phyloP scores from a whole-genome alignment of 1,140 invertebrate genomes.

The Euwallacea similis region DNA sequence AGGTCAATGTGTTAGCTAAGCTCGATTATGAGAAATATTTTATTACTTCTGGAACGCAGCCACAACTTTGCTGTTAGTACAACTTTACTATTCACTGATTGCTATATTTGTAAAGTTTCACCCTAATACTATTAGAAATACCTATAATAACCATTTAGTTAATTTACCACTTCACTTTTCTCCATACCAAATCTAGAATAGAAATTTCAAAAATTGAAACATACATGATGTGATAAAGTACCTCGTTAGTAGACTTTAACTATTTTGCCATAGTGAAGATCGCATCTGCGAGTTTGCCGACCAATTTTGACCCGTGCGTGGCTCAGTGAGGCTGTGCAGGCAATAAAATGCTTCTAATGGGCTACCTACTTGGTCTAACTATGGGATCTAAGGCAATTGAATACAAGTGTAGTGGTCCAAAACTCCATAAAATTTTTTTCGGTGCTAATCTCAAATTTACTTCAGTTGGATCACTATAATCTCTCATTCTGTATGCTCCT shows the following conservation, averaged over 20 bases:
- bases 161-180: too few relatives aligned
- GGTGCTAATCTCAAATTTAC: background rate
- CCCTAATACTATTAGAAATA: too few relatives aligned
- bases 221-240: conserved; percentile 29
- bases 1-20: conserved; percentile 40
- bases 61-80: background rate
- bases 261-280: background rate
- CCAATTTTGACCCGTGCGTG: conserved; percentile 50
- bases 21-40: background rate
- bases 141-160: too few relatives aligned
- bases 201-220: conserved; percentile 11
- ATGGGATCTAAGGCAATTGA: conserved; percentile 34
- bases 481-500: conserved; percentile 52
- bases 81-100: too few relatives aligned
- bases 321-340: conserved; percentile 54
- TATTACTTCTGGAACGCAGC: background rate
- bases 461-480: background rate
- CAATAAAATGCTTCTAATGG: conserved; percentile 51
- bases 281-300: background rate
- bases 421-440: conserved; percentile 10
- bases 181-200: background rate
- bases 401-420: conserved; percentile 40
- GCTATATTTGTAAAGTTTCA: too few relatives aligned
- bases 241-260: background rate
- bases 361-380: conserved; percentile 43